Evolutionary conservation across 1,140 invertebrate genomes (phyloP).

Genomic region (Drosophila bifasciata): DNA sequence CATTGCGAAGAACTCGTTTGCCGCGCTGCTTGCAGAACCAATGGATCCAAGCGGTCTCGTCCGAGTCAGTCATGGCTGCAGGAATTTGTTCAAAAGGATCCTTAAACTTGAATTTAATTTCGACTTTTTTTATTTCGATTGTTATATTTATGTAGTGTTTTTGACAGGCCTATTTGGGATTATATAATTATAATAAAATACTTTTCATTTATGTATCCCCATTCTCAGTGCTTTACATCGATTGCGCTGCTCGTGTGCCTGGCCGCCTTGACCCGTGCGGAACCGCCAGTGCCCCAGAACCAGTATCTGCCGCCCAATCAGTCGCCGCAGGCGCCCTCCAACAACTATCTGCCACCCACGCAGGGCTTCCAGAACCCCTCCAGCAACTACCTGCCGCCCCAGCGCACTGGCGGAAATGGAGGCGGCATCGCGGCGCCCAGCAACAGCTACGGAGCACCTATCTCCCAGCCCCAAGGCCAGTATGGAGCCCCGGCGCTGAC

Average conservation of each 20-base stretch:
- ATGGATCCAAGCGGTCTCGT: constrained; percentile 66
- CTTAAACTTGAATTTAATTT: background rate
- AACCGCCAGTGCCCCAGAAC: constrained; percentile 85
- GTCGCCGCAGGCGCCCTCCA: constrained; percentile 72
- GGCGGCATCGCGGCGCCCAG: constrained; percentile 61
- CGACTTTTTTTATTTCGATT: too few relatives aligned
- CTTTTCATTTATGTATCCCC: too few relatives aligned
- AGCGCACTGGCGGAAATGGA: constrained; percentile 56
- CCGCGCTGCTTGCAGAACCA: constrained; percentile 75
- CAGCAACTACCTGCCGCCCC: constrained; percentile 78
- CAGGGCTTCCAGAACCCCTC: constrained; percentile 71
- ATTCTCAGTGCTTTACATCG: constrained; percentile 77
- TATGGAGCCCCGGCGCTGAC: constrained; percentile 84
- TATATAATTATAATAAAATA: too few relatives aligned
- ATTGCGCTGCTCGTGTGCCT: constrained; percentile 79
- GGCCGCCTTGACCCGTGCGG: constrained; percentile 75
- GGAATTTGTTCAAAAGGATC: background rate
- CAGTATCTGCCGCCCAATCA: constrained; percentile 86
- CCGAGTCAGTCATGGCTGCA: constrained; percentile 58
- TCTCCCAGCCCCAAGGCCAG: constrained; percentile 74
- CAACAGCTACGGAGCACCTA: constrained; percentile 84
- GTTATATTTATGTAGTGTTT: too few relatives aligned
- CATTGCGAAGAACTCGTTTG: constrained; percentile 69
- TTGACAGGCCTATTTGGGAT: background rate
- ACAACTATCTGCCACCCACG: constrained; percentile 78